Percentiles rank a stretch among this genome's conserved stretches.
Conservation (phyloP, 2,113 vertebrate species). For the Oryzias melastigma region DNA sequence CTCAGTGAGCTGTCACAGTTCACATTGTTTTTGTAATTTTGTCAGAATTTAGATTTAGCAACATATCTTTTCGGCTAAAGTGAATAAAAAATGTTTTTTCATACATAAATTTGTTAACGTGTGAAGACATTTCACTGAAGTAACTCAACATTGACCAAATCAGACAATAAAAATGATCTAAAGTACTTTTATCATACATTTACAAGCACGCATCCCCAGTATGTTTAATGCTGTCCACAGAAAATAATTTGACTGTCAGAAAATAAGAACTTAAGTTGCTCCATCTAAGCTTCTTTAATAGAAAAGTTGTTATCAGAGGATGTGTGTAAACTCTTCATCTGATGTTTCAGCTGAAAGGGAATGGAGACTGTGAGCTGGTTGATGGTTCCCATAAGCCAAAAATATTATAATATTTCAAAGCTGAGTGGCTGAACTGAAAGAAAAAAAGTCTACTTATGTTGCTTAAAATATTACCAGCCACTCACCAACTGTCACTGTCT, state of each 20-base stretch:
- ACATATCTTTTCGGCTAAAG: too few species aligned
- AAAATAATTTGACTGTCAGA: conserved; percentile 30
- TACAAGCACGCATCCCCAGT: conserved; percentile 8
- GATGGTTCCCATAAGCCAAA: too few species aligned
- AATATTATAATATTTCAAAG: too few species aligned
- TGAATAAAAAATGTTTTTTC: too few species aligned
- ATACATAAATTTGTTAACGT: too few species aligned
- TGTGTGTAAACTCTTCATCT: not conserved
- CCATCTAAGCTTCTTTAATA: not conserved
- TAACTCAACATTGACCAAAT: too few species aligned
- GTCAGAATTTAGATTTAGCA: too few species aligned
- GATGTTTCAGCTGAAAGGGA: too few species aligned
- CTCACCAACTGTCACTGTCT: conserved; percentile 26
- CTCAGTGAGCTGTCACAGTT: not conserved
- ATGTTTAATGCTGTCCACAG: conserved; percentile 11
- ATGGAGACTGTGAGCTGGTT: too few species aligned
- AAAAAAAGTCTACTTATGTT: too few species aligned
- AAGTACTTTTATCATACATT: conserved; percentile 26
- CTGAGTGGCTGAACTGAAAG: too few species aligned
- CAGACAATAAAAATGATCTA: not conserved
- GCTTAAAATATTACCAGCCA: not conserved
- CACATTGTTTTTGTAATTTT: not conserved
- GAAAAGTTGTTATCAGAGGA: not conserved
- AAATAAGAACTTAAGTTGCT: conserved; percentile 8
- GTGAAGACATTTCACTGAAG: too few species aligned